These are phyloP conservation scores for Larimichthys crocea DNA, from an alignment of 2,113 vertebrate genomes.

Conservation along the genomic window DNA sequence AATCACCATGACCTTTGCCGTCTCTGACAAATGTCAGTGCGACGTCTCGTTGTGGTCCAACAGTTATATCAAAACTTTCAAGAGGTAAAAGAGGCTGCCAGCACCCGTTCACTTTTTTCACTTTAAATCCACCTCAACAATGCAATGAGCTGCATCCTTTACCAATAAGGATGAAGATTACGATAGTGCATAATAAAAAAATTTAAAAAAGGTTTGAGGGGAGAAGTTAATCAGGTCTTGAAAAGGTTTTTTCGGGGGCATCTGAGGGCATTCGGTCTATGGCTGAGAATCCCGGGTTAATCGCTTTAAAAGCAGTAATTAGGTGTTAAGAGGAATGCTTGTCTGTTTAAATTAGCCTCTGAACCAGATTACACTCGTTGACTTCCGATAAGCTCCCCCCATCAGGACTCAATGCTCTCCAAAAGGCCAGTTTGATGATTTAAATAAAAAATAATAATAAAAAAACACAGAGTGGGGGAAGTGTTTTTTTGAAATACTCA, in stretches of 20 bases:
- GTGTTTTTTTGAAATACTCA: not conserved
- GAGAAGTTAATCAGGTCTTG: constrained; percentile 44
- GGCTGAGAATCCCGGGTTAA: constrained; percentile 78
- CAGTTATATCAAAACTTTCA: constrained; percentile 28
- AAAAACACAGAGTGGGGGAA: constrained; percentile 6
- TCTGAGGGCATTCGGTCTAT: constrained; percentile 72
- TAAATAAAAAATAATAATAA: constrained; percentile 11
- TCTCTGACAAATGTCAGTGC: not conserved
- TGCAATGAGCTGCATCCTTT: constrained; percentile 17
- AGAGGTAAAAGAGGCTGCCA: constrained; percentile 34
- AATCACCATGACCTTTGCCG: constrained; percentile 9
- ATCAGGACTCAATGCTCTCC: constrained; percentile 43
- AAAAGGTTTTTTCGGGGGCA: constrained; percentile 58
- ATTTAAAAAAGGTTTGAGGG: not conserved
- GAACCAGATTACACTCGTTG: constrained; percentile 70
- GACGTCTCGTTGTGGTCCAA: constrained; percentile 12
- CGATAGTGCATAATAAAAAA: not conserved
- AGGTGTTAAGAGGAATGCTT: constrained; percentile 82
- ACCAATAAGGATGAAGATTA: constrained; percentile 22
- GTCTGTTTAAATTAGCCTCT: constrained; percentile 80
- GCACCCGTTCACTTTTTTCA: constrained; percentile 33
- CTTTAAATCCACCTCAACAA: constrained; percentile 42
- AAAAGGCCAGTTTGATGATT: constrained; percentile 48
- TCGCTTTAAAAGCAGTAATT: constrained; percentile 83
- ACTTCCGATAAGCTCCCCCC: constrained; percentile 66